Percentiles rank a stretch among this genome's conserved stretches.
Conservation (phyloP, 2,888 invertebrate genomes). For the Hyalella azteca region DNA sequence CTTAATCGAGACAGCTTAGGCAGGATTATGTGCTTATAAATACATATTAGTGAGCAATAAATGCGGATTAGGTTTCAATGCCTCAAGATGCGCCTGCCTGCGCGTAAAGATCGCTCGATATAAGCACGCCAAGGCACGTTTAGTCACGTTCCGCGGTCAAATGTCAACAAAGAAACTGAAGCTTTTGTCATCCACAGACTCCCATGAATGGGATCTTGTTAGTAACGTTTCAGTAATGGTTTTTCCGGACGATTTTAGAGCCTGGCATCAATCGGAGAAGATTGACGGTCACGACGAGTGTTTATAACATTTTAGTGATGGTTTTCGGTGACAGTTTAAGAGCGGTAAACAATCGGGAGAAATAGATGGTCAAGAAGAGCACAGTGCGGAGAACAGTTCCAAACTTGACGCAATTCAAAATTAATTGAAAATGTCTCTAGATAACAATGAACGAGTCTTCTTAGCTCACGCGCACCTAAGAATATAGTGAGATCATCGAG, state of each 20-base stretch:
- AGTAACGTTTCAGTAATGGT: background rate
- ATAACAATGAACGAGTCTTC: no score
- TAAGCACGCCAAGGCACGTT: background rate
- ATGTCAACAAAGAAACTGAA: background rate
- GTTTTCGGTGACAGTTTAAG: no score
- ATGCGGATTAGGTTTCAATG: constrained; percentile 29
- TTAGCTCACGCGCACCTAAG: no score
- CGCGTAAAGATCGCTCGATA: background rate
- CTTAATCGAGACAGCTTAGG: background rate
- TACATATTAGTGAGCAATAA: constrained; percentile 23
- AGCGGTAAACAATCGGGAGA: no score
- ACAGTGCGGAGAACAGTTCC: no score
- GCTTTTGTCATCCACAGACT: background rate
- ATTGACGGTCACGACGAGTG: no score
- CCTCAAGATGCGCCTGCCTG: background rate
- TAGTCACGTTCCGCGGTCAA: background rate
- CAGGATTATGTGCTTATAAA: constrained; percentile 23
- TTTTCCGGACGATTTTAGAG: background rate
- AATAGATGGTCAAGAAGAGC: no score
- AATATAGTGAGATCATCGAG: no score
- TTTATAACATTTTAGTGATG: no score
- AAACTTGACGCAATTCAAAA: no score
- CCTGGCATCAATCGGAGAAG: no score
- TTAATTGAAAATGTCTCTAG: no score
- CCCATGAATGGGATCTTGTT: background rate